Evolutionary conservation across 2,797 vertebrate genomes (phyloP).

Genomic region (Cygnus olor): DNA sequence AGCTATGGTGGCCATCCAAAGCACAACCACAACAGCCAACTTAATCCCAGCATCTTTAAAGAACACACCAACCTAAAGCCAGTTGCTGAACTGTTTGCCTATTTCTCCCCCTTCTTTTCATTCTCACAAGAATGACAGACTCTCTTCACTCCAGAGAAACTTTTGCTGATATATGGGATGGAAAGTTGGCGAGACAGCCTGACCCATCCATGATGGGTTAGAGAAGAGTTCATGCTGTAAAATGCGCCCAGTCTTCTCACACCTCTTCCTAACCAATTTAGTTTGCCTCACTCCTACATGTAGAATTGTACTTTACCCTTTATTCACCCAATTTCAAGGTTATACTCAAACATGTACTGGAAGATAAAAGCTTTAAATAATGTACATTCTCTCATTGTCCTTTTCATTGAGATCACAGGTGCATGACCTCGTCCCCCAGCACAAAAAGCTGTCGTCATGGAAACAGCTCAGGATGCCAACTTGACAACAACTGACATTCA

Average conservation of each 20-base stretch:
- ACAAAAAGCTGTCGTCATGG: slow-evolving; percentile 73
- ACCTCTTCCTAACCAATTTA: slow-evolving; percentile 39
- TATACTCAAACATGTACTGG: slow-evolving; percentile 50
- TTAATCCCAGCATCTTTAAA: not conserved
- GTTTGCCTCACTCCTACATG: slow-evolving; percentile 13
- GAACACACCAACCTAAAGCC: not conserved
- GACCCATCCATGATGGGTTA: not conserved
- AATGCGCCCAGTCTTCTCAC: not conserved
- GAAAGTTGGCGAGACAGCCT: not conserved
- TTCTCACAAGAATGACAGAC: not conserved
- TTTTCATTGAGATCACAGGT: slow-evolving; percentile 71
- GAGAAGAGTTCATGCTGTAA: not conserved
- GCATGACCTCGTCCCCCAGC: slow-evolving; percentile 69
- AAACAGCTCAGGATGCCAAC: slow-evolving; percentile 72
- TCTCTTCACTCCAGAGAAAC: not conserved
- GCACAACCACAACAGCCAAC: not conserved
- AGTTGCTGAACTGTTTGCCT: not conserved
- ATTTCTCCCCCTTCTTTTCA: not conserved
- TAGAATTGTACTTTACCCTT: slow-evolving; percentile 49
- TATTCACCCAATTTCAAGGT: slow-evolving; percentile 73
- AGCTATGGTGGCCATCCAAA: not conserved
- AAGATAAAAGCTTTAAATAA: slow-evolving; percentile 70
- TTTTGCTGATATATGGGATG: not conserved
- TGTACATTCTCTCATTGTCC: slow-evolving; percentile 61
- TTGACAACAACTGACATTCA: slow-evolving; percentile 80